Percentiles rank a stretch among this genome's conserved stretches.
Conservation (phyloP, 2,888 invertebrate genomes). For the Oscheius sp. region DNA sequence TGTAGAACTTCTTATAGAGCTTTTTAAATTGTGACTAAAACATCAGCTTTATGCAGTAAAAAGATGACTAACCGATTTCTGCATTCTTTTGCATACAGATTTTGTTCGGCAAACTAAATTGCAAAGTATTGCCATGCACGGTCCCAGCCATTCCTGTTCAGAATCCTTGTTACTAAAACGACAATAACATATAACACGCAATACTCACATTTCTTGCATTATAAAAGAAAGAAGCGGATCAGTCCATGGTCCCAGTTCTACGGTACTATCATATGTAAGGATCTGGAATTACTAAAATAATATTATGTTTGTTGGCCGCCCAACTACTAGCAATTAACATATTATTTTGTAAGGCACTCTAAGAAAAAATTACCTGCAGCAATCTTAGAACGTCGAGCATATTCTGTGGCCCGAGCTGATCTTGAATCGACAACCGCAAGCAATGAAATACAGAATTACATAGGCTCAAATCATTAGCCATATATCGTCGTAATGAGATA, state of each 20-base stretch:
- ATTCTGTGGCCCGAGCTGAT: slow-evolving; percentile 68
- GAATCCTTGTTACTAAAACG: slow-evolving; percentile 44
- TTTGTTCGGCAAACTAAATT: slow-evolving; percentile 67
- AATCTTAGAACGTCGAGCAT: slow-evolving; percentile 66
- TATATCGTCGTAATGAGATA: slow-evolving; percentile 54
- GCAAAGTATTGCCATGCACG: slow-evolving; percentile 68
- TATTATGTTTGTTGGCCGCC: background rate
- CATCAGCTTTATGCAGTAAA: slow-evolving; percentile 25
- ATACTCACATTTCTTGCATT: slow-evolving; percentile 61
- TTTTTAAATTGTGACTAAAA: slow-evolving; percentile 57
- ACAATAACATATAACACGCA: background rate
- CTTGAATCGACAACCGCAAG: slow-evolving; percentile 57
- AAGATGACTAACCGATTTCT: slow-evolving; percentile 52
- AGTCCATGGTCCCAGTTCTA: slow-evolving; percentile 61
- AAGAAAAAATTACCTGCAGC: slow-evolving; percentile 49
- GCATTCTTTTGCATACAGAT: slow-evolving; percentile 56
- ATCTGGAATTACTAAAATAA: slow-evolving; percentile 39
- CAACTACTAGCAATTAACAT: background rate
- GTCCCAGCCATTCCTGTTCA: slow-evolving; percentile 67
- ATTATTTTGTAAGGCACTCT: background rate
- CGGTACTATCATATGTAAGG: slow-evolving; percentile 62
- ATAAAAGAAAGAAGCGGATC: slow-evolving; percentile 62
- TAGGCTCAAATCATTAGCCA: slow-evolving; percentile 57
- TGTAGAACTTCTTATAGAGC: slow-evolving; percentile 57
- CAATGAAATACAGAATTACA: slow-evolving; percentile 58